phyloP scores from a whole-genome alignment of 2,888 invertebrate genomes.

The Brachyptera putata region DNA sequence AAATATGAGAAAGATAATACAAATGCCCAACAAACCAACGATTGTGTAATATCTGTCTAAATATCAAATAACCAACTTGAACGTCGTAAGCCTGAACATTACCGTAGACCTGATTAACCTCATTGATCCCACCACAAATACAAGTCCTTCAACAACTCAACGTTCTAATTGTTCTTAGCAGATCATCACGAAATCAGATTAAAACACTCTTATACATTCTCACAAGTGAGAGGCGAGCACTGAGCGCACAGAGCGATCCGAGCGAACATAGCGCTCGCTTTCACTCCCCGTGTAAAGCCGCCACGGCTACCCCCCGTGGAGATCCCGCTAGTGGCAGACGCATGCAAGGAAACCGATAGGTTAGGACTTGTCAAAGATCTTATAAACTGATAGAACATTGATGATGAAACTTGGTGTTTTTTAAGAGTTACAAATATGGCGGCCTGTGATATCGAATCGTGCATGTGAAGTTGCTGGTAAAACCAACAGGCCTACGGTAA shows the following conservation, averaged over 20 bases:
- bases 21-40: too few species aligned
- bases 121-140: conserved; percentile 2
- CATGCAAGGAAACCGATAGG: too few species aligned
- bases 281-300: not conserved
- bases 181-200: conserved; percentile 12
- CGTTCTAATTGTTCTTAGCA: conserved; percentile 17
- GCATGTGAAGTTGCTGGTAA: too few species aligned
- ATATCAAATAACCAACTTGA: too few species aligned
- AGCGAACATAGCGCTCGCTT: not conserved
- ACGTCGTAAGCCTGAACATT: conserved; percentile 4
- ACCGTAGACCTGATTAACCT: conserved; percentile 11
- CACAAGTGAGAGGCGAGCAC: conserved; percentile 17
- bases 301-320: not conserved
- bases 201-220: too few species aligned
- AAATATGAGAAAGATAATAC: too few species aligned
- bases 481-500: too few species aligned
- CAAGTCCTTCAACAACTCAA: conserved; percentile 9
- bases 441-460: too few species aligned
- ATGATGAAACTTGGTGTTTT: conserved; percentile 1
- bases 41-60: conserved; percentile 10
- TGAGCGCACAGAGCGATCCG: not conserved
- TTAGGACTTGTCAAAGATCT: conserved; percentile 4
- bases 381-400: not conserved
- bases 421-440: too few species aligned
- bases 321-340: too few species aligned